These are phyloP conservation scores for Thalassophryne amazonica DNA, from an alignment of 2,797 vertebrate species.

Conservation along the genomic window DNA sequence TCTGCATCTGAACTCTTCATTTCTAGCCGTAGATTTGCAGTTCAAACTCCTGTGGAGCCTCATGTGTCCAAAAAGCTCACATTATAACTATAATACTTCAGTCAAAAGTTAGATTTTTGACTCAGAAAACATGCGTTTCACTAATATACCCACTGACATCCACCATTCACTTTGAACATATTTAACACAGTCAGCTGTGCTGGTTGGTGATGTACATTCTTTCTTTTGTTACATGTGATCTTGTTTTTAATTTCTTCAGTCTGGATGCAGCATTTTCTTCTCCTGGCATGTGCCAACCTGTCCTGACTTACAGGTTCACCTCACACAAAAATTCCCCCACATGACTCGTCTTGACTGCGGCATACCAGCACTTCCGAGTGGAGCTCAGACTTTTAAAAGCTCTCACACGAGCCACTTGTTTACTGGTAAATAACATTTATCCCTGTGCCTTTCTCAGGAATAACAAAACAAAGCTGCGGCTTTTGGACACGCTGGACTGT, in stretches of 20 bases:
- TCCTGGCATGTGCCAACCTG: conserved; percentile 31
- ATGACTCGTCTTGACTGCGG: not conserved
- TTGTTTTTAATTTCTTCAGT: not conserved
- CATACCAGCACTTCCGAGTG: not conserved
- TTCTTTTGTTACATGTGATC: not conserved
- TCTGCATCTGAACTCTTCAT: too few species aligned
- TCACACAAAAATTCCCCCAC: not conserved
- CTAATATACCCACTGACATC: too few species aligned
- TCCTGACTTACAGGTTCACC: conserved; percentile 47
- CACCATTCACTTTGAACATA: too few species aligned
- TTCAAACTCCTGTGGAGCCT: too few species aligned
- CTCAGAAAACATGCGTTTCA: too few species aligned
- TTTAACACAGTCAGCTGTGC: not conserved
- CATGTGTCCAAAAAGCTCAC: too few species aligned
- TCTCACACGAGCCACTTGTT: conserved; percentile 7
- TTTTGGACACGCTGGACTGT: conserved; percentile 3
- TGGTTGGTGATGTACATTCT: not conserved
- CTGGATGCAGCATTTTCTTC: not conserved
- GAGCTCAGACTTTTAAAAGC: conserved; percentile 14
- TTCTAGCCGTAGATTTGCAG: too few species aligned
- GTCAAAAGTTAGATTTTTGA: too few species aligned
- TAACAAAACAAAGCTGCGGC: conserved; percentile 16
- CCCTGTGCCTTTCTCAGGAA: conserved; percentile 6
- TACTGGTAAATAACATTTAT: not conserved
- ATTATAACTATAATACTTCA: too few species aligned